phyloP scores from a whole-genome alignment of 2,113 vertebrate genomes.

The Lycocorax pyrrhopterus region DNA sequence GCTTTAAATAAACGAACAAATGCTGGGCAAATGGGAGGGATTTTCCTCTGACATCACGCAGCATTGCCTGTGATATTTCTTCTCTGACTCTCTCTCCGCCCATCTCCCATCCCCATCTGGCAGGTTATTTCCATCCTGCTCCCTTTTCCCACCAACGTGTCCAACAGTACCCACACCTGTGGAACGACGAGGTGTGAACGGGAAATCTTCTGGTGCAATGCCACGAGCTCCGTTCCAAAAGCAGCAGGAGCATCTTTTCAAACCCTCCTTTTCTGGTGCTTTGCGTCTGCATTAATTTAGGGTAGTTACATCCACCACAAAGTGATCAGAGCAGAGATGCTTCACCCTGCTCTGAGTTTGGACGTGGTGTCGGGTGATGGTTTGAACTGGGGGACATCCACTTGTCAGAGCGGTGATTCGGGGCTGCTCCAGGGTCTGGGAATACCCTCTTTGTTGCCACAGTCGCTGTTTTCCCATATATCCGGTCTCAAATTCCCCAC shows the following conservation, averaged over 20 bases:
- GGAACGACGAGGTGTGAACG: not conserved
- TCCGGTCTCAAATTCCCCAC: rapidly evolving
- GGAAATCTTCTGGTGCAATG: not conserved
- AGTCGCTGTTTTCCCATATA: not conserved
- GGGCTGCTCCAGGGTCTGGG: rapidly evolving
- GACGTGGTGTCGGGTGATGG: not conserved
- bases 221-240: not conserved
- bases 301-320: not conserved
- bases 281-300: not conserved
- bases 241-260: not conserved
- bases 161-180: not conserved
- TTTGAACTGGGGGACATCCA: not conserved
- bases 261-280: not conserved
- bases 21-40: not conserved
- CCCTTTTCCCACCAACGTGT: not conserved
- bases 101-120: not conserved
- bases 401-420: rapidly evolving
- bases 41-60: not conserved
- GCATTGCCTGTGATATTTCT: not conserved
- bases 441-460: not conserved
- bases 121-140: not conserved
- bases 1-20: conserved; percentile 11
- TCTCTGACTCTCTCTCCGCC: not conserved
- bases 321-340: not conserved
- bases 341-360: not conserved